Evolutionary conservation across 2,797 vertebrate genomes (phyloP).

Genomic region (Lophotriccus pileatus): DNA sequence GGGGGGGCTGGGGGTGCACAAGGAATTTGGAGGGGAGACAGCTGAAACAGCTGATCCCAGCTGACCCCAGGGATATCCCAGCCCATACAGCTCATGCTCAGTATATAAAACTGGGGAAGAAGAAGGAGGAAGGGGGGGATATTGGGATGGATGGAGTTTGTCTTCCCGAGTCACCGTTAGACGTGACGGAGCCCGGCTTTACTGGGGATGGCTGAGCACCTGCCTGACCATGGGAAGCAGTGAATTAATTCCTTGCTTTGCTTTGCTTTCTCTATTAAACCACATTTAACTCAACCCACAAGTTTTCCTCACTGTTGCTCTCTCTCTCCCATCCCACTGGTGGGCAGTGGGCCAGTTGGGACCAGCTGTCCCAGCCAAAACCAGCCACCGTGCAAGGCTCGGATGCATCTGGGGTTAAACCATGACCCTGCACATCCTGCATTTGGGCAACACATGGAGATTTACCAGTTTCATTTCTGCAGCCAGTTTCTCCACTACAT

Average conservation of each 20-base stretch:
- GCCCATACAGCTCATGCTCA: fast-evolving
- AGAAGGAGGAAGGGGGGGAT: not conserved
- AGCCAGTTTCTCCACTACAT: constrained; percentile 1
- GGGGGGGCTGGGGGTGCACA: not conserved
- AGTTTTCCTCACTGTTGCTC: not conserved
- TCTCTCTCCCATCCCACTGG: not conserved
- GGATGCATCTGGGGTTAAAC: not conserved
- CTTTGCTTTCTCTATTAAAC: not conserved
- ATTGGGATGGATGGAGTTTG: not conserved
- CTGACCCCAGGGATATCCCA: not conserved
- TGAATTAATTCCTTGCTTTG: not conserved
- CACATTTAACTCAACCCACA: not conserved
- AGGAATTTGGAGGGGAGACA: not conserved
- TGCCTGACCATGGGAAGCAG: not conserved
- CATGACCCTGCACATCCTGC: not conserved
- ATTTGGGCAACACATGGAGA: not conserved
- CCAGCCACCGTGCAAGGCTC: not conserved
- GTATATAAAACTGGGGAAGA: not conserved
- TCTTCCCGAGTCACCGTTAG: not conserved
- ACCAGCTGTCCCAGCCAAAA: too few relatives aligned
- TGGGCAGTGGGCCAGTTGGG: not conserved
- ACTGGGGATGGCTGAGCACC: not conserved
- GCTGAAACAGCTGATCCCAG: not conserved
- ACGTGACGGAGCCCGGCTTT: not conserved
- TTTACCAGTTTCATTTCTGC: not conserved